phyloP scores from a whole-genome alignment of 1,140 invertebrate genomes.

The Drosophila sucinea region DNA sequence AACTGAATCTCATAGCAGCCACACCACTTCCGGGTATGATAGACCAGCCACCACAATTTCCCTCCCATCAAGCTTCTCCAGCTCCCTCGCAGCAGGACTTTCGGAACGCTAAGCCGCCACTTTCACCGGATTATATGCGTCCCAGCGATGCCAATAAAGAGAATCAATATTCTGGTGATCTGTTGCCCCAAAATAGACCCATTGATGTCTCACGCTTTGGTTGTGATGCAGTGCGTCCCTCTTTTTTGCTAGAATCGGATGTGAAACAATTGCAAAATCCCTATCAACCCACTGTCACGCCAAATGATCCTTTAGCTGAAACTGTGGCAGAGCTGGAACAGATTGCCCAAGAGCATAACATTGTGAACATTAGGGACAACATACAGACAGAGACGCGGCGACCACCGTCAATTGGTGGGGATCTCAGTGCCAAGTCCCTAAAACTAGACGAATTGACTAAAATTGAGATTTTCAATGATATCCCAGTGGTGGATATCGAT shows the following conservation, averaged over 20 bases:
- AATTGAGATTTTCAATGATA: slow-evolving; percentile 61
- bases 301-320: slow-evolving; percentile 63
- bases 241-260: slow-evolving; percentile 51
- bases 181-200: slow-evolving; percentile 71
- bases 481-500: slow-evolving; percentile 69
- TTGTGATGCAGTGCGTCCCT: slow-evolving; percentile 62
- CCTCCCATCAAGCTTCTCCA: slow-evolving; percentile 57
- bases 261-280: slow-evolving; percentile 45
- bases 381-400: slow-evolving; percentile 64
- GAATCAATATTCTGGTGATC: slow-evolving; percentile 31
- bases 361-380: slow-evolving; percentile 70
- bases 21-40: slow-evolving; percentile 54
- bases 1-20: slow-evolving; percentile 73
- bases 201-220: slow-evolving; percentile 76
- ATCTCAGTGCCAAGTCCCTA: slow-evolving; percentile 44
- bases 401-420: slow-evolving; percentile 63
- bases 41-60: slow-evolving; percentile 54
- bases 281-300: slow-evolving; percentile 53
- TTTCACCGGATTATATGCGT: slow-evolving; percentile 76
- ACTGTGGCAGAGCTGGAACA: slow-evolving; percentile 68
- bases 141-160: slow-evolving; percentile 69
- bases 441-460: slow-evolving; percentile 65
- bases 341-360: slow-evolving; percentile 62
- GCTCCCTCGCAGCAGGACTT: slow-evolving; percentile 60
- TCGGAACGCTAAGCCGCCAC: slow-evolving; percentile 67